Percentiles rank a stretch among this genome's conserved stretches.
These are phyloP conservation scores for Griposia aprilina DNA, from an alignment of 2,888 invertebrate species.

Conservation along the genomic window DNA sequence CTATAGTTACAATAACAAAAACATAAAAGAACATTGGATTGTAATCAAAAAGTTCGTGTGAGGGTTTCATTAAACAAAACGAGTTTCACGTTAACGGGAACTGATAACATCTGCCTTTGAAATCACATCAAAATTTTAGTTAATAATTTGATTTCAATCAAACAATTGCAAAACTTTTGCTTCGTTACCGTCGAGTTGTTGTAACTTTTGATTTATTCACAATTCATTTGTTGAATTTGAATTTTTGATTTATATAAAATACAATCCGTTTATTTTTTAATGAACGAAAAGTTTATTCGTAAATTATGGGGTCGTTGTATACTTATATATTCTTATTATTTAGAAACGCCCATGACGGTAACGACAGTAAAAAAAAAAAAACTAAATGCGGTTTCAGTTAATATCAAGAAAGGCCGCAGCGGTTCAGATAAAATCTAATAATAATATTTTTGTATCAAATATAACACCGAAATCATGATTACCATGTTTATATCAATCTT, in stretches of 20 bases:
- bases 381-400: neutral
- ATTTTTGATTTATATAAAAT: conserved; percentile 74
- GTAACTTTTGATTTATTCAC: conserved; percentile 75
- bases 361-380: neutral
- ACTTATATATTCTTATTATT: neutral
- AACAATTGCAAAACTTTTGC: conserved; percentile 70
- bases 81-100: conserved; percentile 53
- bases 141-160: conserved; percentile 72
- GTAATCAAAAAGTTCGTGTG: conserved; percentile 54
- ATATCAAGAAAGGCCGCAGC: neutral
- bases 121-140: conserved; percentile 70
- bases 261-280: conserved; percentile 65
- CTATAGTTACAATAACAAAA: conserved; percentile 1
- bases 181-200: conserved; percentile 68
- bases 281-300: conserved; percentile 53
- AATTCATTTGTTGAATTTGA: conserved; percentile 74
- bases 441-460: neutral
- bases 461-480: neutral
- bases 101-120: conserved; percentile 67
- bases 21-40: conserved; percentile 34
- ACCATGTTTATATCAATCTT: too few relatives aligned
- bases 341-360: neutral
- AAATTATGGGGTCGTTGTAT: conserved; percentile 12
- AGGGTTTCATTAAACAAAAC: conserved; percentile 51
- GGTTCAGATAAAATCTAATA: neutral